These are phyloP conservation scores for Axis porcinus DNA, from an alignment of 2,113 vertebrate genomes.

Conservation along the genomic window DNA sequence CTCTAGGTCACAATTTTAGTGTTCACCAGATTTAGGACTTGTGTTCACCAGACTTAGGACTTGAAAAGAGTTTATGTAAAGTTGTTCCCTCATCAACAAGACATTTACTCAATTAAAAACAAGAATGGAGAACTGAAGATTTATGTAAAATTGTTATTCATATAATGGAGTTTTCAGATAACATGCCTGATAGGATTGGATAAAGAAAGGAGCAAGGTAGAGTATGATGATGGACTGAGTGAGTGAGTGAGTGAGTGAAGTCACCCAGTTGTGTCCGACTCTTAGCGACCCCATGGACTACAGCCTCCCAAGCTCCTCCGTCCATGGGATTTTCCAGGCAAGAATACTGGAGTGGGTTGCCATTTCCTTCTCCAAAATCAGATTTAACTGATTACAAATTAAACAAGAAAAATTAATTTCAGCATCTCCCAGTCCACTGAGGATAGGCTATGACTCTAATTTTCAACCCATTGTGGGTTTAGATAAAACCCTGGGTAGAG, in stretches of 20 bases:
- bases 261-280: too few species aligned
- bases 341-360: too few species aligned
- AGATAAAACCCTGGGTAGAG: background rate
- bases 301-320: too few species aligned
- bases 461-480: background rate
- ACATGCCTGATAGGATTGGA: background rate
- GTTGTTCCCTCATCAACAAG: background rate
- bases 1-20: background rate
- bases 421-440: background rate
- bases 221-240: too few species aligned
- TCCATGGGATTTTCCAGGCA: too few species aligned
- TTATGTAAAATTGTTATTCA: background rate
- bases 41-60: background rate
- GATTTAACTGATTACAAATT: background rate
- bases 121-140: background rate
- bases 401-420: background rate
- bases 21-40: background rate
- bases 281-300: too few species aligned
- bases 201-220: background rate
- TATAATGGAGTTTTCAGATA: background rate
- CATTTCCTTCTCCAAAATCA: too few species aligned
- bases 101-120: background rate
- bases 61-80: background rate
- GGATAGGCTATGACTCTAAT: background rate
- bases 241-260: too few species aligned